Evolutionary conservation across 2,888 invertebrate species (phyloP).

Genomic region (Sarcophaga variegata): DNA sequence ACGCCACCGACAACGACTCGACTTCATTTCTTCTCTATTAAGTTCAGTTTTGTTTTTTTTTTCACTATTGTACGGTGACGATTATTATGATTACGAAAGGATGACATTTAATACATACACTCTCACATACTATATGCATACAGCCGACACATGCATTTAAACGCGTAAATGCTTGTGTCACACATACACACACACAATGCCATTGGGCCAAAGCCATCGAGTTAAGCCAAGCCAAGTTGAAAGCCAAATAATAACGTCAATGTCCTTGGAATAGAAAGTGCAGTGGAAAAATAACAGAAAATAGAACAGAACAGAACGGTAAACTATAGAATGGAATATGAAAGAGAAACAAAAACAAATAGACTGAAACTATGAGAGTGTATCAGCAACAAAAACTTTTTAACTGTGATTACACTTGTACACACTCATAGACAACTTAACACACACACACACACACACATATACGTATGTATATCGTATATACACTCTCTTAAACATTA

Average conservation of each 20-base stretch:
- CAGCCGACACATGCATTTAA: background rate
- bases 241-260: constrained; percentile 59
- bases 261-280: constrained; percentile 42
- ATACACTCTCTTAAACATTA: too few relatives aligned
- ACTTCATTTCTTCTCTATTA: constrained; percentile 14
- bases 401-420: constrained; percentile 20
- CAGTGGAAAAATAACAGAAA: background rate
- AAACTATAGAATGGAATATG: background rate
- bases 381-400: constrained; percentile 34
- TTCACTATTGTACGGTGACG: constrained; percentile 45
- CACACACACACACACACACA: background rate
- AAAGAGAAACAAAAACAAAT: background rate
- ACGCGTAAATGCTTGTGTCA: background rate
- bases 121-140: background rate
- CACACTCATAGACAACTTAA: background rate
- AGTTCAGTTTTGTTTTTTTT: constrained; percentile 9
- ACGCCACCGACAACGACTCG: constrained; percentile 11
- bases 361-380: constrained; percentile 10
- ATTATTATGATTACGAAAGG: constrained; percentile 56
- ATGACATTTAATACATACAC: constrained; percentile 28
- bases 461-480: too few relatives aligned
- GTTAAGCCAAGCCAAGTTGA: constrained; percentile 52
- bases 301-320: background rate
- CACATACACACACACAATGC: constrained; percentile 16
- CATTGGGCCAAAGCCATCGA: constrained; percentile 53